These are phyloP conservation scores for Rhaphigaster nebulosa DNA, from an alignment of 2,888 invertebrate genomes.

Conservation along the genomic window DNA sequence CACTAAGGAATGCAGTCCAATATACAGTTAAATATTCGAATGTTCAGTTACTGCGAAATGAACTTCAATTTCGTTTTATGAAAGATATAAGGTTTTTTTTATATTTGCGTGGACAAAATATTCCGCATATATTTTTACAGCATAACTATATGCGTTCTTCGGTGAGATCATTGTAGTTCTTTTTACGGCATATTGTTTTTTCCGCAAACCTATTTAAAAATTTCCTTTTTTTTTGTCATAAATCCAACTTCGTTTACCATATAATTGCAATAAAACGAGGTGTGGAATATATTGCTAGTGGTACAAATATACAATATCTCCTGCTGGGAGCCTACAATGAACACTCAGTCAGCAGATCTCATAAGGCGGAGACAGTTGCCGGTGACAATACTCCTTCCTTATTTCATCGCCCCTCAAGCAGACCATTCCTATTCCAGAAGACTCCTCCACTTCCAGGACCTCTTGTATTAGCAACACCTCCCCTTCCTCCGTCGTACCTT, in stretches of 20 bases:
- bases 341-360: conserved; percentile 8
- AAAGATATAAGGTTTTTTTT: too few species aligned
- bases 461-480: conserved; percentile 40
- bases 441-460: conserved; percentile 43
- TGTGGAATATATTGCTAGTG: background rate
- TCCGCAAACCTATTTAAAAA: too few species aligned
- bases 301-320: background rate
- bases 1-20: too few species aligned
- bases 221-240: too few species aligned
- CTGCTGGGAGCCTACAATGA: background rate
- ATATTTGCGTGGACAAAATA: background rate
- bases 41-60: too few species aligned
- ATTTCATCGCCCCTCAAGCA: conserved; percentile 53
- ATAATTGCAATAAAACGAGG: background rate
- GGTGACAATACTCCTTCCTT: conserved; percentile 35
- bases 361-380: background rate
- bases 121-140: background rate
- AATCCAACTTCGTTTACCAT: background rate
- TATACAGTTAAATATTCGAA: too few species aligned
- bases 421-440: conserved; percentile 53
- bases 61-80: too few species aligned
- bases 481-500: conserved; percentile 15
- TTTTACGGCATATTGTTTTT: too few species aligned
- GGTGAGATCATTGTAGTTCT: too few species aligned
- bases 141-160: too few species aligned